Base-by-base conservation (phyloP, 2,797 vertebrate species). In the Acestrorhynchus altus region DNA sequence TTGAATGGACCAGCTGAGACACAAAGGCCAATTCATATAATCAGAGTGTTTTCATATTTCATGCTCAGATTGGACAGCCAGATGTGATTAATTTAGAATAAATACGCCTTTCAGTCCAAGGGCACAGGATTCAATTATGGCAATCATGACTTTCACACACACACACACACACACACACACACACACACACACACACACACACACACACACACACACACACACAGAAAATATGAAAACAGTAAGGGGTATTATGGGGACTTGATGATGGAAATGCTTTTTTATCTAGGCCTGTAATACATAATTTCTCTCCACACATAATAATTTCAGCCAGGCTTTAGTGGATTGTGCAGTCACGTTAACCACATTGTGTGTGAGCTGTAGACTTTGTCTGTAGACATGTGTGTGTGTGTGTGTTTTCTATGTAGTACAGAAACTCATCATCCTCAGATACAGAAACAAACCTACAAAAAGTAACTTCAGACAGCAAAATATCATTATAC, bases 101-200 rank as follows among this genome's bases (percentile, higher is more conserved):
- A 78, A 78, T 78, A 72, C 35, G 56, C 35, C 70, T 72, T 63
- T 72, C 63, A 57, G n/a, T 65, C 49, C 76, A 78, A 78, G 76
- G 68, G 60, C 68, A 78, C 68, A 56, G 20, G 22, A 72, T 57
- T 57, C 51, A 72, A 65, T 72, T 72, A 65, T 42, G 46, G 49
- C 46, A 78, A 64, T 64, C 35, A 70, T 68, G n/a, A 35, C 56
- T 49, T 46, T 35, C 0, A 10, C 16, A 24, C 28, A 59, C 18
- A 47, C 49, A 56, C 49, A 31, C 20, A 47, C 39, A 26, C 35
- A 20, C 15, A 15, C 42, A 44, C 64, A 26, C 66, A 70, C 52
- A 59, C 51, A 18, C 69, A 28, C 28, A 16, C 1, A 35, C 16
- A 24, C 28, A 59, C 18, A 47, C 49, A 56, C 49, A 31, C 20